Base-by-base conservation (phyloP, 2,113 vertebrate genomes). In the Strix uralensis region DNA sequence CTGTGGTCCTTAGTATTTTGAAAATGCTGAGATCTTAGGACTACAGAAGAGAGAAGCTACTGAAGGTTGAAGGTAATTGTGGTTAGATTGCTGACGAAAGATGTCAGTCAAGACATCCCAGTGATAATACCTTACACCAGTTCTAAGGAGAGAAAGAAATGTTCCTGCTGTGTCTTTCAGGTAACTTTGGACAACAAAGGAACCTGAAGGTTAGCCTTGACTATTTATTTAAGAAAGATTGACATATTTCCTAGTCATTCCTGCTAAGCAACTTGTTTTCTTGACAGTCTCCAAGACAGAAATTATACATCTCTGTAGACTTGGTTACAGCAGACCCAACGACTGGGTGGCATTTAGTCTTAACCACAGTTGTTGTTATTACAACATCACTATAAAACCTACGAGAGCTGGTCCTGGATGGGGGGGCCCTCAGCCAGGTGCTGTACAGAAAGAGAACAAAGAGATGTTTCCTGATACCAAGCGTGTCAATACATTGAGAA, bases 51-150 rank as follows among this genome's bases (percentile, higher is more conserved):
- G 15, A 69, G 46, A 81, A 84, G 20, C 23, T 81, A 34, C 6
- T 80, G 82, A 77, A 83, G 32, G 14, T 15, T 61, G 29, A 59
- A 82, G 26, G 12, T 78, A 20, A 27, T 23, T 61, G 8, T 54
- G 27, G 32, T 91, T 66, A 62, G 19, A 32, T 9, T 71, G 17
- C 16, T 84, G 30, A 34, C 63, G 26, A 42, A 73, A 74, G 34
- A 58, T 20, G 7, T 54, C 46, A 73, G 1, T 44, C 13, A 34
- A 5, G 32, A 63, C 6, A 47, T 54, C 29, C 9, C 0, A 0
- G 2, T 51, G 11, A 70, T 40, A 75, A 70, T n/a, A 49, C 11
- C 61, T 80, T 27, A 57, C n/a, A 46, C 10, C 29, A 46, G 9
- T 29, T 86, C 42, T 47, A 51, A 61, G 40, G 34, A 86, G 22